Evolutionary conservation across 2,888 invertebrate species (phyloP), one percentile per base, ranked within the genome.

Genomic region (Aromia moschata): DNA sequence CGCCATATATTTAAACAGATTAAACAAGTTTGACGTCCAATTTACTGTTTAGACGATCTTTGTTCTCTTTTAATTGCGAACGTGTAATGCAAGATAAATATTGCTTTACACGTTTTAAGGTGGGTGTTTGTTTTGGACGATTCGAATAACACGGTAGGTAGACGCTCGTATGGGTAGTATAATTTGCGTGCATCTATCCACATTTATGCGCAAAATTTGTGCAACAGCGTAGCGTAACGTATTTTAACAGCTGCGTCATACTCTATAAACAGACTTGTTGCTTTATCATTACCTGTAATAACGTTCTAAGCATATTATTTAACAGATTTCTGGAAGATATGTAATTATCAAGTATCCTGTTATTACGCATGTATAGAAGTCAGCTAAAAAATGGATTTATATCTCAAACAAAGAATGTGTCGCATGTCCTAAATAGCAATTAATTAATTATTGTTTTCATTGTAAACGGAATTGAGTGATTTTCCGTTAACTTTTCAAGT

Each of bases 11-110:
- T 75, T 73, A 65, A 71, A 62, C 67, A 73, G 70, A 74, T 77
- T 76, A 76, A 77, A 76, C 73, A 75, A 71, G 71, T 74, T 70
- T 73, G 75, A 75, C 74, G 70, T 75, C 69, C 75, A 75, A 75
- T 77, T 76, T 76, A 70, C 73, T 73, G 71, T 74, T 71, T 70
- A 68, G 69, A 66, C 62, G 62, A 66, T 57, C 68, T 70, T 73
- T 73, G 71, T 69, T 67, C 65, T 59, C 58, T 62, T 70, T 71
- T 71, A 70, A 70, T 71, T 69, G 69, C 61, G 58, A 49, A 62
- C 60, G 56, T 63, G 56, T 46, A 56, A 60, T 49, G 38, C 38
- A 64, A 64, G 63, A 60, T 58, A 67, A 64, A 62, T 60, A 64
- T 56, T 47, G 51, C 58, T 61, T 63, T 57, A 60, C 58, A 55